Base-by-base conservation (phyloP, 2,797 vertebrate species). In the Peromyscus melanophrys region DNA sequence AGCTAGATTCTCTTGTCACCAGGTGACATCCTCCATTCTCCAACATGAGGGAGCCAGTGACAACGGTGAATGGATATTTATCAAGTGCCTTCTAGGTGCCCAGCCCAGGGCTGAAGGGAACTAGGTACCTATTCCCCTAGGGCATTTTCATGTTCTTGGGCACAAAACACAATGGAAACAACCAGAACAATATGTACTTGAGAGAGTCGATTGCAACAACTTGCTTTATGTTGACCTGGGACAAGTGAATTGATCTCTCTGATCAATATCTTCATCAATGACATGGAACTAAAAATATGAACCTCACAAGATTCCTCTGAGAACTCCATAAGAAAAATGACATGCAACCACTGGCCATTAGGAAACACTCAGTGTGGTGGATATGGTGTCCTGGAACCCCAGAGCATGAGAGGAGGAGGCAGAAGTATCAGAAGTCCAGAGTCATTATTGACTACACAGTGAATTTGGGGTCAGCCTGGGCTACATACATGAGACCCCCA, bases 241-340 rank as follows among this genome's bases (percentile, higher is more conserved):
- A 6, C 34, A n/a, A 82, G 23, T n/a, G 52, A 91, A 40, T 46
- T 83, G 69, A 17, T 61, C 63, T 84, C 25, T 94, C 34, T 61
- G 59, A 76, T 94, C 86, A 63, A 31, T 95, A 75, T 94, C 25
- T 73, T 85, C 67, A 75, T 71, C 55, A 55, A 29, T 65, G 57
- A 82, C 75, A 69, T 76, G 43, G 57, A 92, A 92, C 16, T 61
- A 49, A 94, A 90, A 95, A 55, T 31, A 49, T 57, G 49, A 91
- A 49, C 37, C 76, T 94, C 52, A 46, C 12, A 73, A 83, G 19
- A 29, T 29, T 85, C 63, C 63, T 88, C 81, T 75, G 61, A 67
- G 37, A 83, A 92, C 31, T 65, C 43, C 49, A 16, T 31, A 65
- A 89, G 63, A 49, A 82, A 7, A 63, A 2, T 5, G 16, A 0